phyloP scores from a whole-genome alignment of 2,797 vertebrate genomes.

The Arrhamphus sclerolepis region DNA sequence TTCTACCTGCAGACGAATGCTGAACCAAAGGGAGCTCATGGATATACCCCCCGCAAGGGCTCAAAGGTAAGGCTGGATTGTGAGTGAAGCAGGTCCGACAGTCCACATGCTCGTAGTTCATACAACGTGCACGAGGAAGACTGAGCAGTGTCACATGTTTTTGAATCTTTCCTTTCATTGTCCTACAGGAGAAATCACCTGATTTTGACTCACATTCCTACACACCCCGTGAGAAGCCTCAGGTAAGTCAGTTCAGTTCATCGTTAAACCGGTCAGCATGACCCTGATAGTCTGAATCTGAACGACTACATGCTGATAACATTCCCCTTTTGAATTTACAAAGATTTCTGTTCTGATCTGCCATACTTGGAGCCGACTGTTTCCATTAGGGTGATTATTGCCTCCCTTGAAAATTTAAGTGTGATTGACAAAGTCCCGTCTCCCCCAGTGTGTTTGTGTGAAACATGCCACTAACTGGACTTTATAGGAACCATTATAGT shows the following conservation, averaged over 20 bases:
- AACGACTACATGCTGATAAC: too few species aligned
- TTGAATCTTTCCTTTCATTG: background rate
- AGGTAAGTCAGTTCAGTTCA: constrained; percentile 40
- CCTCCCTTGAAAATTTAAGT: too few species aligned
- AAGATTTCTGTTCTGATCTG: too few species aligned
- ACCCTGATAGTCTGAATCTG: too few species aligned
- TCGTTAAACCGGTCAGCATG: too few species aligned
- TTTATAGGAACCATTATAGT: too few species aligned
- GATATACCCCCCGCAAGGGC: constrained; percentile 44
- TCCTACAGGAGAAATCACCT: constrained; percentile 36
- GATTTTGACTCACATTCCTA: constrained; percentile 36
- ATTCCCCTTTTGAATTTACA: too few species aligned
- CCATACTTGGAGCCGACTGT: too few species aligned
- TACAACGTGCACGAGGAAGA: background rate
- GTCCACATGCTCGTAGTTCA: background rate
- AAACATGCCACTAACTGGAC: too few species aligned
- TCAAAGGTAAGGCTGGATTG: constrained; percentile 48
- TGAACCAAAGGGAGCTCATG: constrained; percentile 48
- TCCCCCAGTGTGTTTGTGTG: too few species aligned
- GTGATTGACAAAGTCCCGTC: too few species aligned
- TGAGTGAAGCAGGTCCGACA: background rate
- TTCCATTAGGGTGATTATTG: too few species aligned
- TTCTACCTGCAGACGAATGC: constrained; percentile 9
- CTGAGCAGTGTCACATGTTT: background rate
- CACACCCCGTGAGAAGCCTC: constrained; percentile 30